Base-by-base conservation (phyloP, 2,888 invertebrate species). In the Zaprionus bogoriensis region DNA sequence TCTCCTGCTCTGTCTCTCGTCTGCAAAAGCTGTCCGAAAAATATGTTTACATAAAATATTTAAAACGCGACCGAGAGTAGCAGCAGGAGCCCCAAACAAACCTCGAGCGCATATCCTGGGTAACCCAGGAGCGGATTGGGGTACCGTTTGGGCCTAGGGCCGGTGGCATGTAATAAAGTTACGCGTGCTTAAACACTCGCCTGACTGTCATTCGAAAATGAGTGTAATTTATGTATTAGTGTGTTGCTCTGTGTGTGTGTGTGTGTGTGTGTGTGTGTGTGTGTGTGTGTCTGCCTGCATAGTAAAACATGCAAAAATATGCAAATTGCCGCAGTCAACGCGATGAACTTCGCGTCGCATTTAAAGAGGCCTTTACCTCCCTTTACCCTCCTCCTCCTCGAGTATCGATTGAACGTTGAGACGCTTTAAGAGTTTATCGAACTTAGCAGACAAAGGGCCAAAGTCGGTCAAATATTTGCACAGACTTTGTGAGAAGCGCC, bases 291-390 rank as follows among this genome's bases (percentile, higher is more conserved):
- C 41, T 73, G 46, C 19, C n/a, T 75, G 78, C 78, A 84, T 73
- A 82, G 57, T 83, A 70, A 84, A 81, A 78, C 85, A 82, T 82
- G 84, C 72, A 81, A 71, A 81, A 85, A 74, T 79, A 79, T 81
- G 81, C 87, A 87, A 87, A 82, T 82, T 82, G 79, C 85, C 79
- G 63, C 79, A 84, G 73, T 74, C 82, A 82, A 82, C 87, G 87
- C 87, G 82, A 80, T 83, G 80, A 80, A 76, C 83, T 79, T 81
- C 58, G 66, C 57, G 53, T 51, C 61, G 59, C 59, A 77, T 66
- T 79, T 80, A 80, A 86, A 81, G 77, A 77, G 74, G 63, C 38
- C 72, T 77, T 81, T 77, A 74, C 80, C 75, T 38, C 45, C 28
- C 32, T 32, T 36, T 47, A n/a, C n/a, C n/a, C 9, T 23, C 5